A percentile compares a stretch with the other conserved stretches of the same genome.
These are phyloP conservation scores for Elaphurus davidianus DNA, from an alignment of 2,113 vertebrate genomes.

Conservation along the genomic window DNA sequence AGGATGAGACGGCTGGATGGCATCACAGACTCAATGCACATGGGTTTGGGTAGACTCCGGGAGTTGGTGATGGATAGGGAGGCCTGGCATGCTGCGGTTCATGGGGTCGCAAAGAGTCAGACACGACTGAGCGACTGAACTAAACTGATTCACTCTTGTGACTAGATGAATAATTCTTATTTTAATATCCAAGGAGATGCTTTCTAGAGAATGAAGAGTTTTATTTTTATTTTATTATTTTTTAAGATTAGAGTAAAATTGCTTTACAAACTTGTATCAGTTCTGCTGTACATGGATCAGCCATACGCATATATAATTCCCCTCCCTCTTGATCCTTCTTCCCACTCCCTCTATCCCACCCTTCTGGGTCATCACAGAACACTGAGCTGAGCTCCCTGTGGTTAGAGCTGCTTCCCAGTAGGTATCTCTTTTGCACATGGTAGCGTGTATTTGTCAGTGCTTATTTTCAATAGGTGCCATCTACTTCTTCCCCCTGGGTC, in stretches of 20 bases:
- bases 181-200: background rate
- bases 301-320: background rate
- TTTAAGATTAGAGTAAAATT: background rate
- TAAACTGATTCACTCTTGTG: background rate
- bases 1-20: too few relatives aligned
- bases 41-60: too few relatives aligned
- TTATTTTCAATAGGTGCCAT: background rate
- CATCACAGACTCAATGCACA: too few relatives aligned
- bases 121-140: too few relatives aligned
- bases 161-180: background rate
- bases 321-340: background rate
- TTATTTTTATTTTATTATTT: background rate
- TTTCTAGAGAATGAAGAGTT: background rate
- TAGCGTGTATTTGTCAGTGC: background rate
- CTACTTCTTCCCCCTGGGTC: background rate
- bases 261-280: background rate
- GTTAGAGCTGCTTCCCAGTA: background rate
- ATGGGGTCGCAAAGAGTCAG: too few relatives aligned
- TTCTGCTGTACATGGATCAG: background rate
- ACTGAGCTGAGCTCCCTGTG: background rate
- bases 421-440: background rate
- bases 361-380: background rate
- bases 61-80: too few relatives aligned
- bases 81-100: too few relatives aligned
- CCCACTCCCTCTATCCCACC: background rate